Conservation (phyloP, 2,888 invertebrate species). For the Conomelus anceps region DNA sequence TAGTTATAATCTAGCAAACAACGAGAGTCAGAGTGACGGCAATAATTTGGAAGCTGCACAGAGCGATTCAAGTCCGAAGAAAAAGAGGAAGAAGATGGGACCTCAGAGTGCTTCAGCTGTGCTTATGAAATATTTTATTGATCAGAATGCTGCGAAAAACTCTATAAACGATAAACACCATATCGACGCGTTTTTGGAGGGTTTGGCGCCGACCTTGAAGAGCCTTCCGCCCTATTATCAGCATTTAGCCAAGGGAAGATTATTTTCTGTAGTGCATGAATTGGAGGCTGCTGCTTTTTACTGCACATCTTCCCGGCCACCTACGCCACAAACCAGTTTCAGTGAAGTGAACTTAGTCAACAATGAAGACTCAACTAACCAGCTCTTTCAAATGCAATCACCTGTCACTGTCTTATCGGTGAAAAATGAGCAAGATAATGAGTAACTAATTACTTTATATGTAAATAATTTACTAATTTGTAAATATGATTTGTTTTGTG, state of each 20-base stretch:
- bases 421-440: background rate
- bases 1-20: background rate
- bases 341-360: background rate
- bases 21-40: background rate
- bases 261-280: background rate
- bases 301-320: conserved; percentile 1
- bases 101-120: background rate
- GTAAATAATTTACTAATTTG: too few species aligned
- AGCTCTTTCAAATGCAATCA: background rate
- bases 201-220: background rate
- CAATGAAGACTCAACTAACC: background rate
- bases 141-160: background rate
- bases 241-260: background rate
- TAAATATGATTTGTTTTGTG: too few species aligned
- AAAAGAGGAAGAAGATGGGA: background rate
- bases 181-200: background rate
- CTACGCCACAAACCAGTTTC: background rate
- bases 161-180: background rate
- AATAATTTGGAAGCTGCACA: background rate
- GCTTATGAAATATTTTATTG: background rate
- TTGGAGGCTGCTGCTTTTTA: background rate
- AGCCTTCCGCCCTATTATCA: background rate
- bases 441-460: background rate
- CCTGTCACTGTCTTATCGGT: background rate
- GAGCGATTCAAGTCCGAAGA: background rate